Evolutionary conservation across 2,113 vertebrate species (phyloP).

Genomic region (Brachionichthys hirsutus): DNA sequence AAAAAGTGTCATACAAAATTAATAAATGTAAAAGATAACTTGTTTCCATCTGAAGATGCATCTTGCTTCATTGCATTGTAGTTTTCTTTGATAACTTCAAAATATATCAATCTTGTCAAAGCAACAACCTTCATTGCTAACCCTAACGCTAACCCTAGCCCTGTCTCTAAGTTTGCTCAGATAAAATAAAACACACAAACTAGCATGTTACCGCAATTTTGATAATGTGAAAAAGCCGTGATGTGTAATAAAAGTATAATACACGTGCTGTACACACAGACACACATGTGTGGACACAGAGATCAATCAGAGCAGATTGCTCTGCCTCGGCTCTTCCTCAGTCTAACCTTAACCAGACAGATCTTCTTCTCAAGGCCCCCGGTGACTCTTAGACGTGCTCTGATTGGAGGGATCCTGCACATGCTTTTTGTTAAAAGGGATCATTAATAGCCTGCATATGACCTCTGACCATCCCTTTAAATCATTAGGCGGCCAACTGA

Average conservation of each 20-base stretch:
- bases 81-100: no score
- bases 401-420: slow-evolving; percentile 56
- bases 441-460: slow-evolving; percentile 66
- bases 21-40: no score
- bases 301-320: slow-evolving; percentile 20
- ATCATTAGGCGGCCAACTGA: slow-evolving; percentile 63
- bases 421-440: slow-evolving; percentile 65
- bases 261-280: neutral
- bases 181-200: neutral
- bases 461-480: slow-evolving; percentile 76
- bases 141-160: no score
- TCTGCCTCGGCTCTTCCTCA: slow-evolving; percentile 59
- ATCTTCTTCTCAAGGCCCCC: slow-evolving; percentile 48
- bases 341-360: slow-evolving; percentile 61
- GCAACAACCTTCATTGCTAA: no score
- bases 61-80: neutral
- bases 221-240: neutral
- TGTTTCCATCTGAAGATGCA: no score
- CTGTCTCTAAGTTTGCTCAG: neutral
- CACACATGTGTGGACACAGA: neutral
- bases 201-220: neutral
- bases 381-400: slow-evolving; percentile 44
- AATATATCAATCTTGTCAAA: no score
- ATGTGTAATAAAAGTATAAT: neutral
- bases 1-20: no score